Evolutionary conservation across 2,888 invertebrate species (phyloP).

Genomic region (Eutolmus rufibarbis): DNA sequence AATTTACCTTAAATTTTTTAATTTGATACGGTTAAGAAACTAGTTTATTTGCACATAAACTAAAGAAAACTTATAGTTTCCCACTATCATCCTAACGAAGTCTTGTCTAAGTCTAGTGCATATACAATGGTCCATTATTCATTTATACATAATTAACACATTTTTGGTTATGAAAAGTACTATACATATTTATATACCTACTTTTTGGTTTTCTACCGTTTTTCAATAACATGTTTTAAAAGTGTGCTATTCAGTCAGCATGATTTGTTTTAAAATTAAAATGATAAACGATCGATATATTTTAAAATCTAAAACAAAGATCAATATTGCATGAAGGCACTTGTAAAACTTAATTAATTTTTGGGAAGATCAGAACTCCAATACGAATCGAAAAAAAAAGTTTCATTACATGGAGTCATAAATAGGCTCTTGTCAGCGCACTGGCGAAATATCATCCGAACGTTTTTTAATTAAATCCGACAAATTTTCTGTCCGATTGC

Average conservation of each 20-base stretch:
- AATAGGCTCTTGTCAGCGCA: neutral
- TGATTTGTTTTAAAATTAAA: neutral
- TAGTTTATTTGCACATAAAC: too few relatives aligned
- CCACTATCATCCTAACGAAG: too few relatives aligned
- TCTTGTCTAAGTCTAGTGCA: too few relatives aligned
- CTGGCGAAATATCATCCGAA: constrained; percentile 32
- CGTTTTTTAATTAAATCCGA: constrained; percentile 41
- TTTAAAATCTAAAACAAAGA: neutral
- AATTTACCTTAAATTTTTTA: neutral
- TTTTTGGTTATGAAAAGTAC: too few relatives aligned
- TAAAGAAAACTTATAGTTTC: too few relatives aligned
- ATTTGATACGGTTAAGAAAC: too few relatives aligned
- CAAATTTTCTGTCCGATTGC: constrained; percentile 41
- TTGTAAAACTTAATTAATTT: constrained; percentile 19
- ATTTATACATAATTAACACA: too few relatives aligned
- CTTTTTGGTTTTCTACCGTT: too few relatives aligned
- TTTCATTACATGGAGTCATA: constrained; percentile 10
- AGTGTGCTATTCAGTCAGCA: too few relatives aligned
- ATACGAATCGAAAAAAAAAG: neutral
- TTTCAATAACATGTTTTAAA: too few relatives aligned
- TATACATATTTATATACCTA: too few relatives aligned
- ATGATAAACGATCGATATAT: neutral
- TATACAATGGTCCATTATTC: too few relatives aligned
- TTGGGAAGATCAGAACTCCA: neutral
- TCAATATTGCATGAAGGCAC: neutral